Conservation (phyloP, 1,140 invertebrate genomes). For the Nixonia krombeini region DNA sequence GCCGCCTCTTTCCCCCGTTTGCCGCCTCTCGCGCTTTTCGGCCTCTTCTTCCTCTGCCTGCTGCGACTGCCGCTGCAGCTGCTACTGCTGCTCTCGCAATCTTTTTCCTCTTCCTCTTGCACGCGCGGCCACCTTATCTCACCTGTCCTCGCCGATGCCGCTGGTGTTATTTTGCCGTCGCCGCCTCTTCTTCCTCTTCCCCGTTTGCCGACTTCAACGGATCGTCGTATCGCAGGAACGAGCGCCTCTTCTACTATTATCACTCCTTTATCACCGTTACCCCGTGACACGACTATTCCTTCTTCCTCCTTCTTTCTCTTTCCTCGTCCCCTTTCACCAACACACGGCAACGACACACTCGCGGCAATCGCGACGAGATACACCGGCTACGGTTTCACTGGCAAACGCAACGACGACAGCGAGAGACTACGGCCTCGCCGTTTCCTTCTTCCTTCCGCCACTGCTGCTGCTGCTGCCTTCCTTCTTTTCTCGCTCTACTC, state of each 20-base stretch:
- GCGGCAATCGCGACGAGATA: constrained; percentile 1
- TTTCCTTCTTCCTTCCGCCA: too few relatives aligned
- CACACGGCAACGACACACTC: neutral
- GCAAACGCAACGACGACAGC: too few relatives aligned
- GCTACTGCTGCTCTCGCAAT: neutral
- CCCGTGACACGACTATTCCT: neutral
- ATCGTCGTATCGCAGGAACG: neutral
- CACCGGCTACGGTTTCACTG: constrained; percentile 10
- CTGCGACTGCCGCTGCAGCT: neutral
- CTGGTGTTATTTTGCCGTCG: neutral
- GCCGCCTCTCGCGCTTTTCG: constrained; percentile 8
- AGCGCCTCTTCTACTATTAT: neutral
- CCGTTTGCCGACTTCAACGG: neutral
- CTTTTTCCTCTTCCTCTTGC: constrained; percentile 2
- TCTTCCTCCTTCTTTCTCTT: neutral
- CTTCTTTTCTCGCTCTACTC: neutral
- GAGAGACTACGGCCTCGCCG: too few relatives aligned
- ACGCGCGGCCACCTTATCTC: neutral
- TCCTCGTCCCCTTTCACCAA: neutral
- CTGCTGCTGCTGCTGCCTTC: too few relatives aligned
- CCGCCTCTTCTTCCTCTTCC: constrained; percentile 6
- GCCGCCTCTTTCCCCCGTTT: constrained; percentile 7
- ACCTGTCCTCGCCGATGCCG: too few relatives aligned
- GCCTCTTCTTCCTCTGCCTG: neutral
- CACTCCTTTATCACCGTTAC: too few relatives aligned